Evolutionary conservation across 2,113 vertebrate genomes (phyloP).

Genomic region (Saccopteryx bilineata): DNA sequence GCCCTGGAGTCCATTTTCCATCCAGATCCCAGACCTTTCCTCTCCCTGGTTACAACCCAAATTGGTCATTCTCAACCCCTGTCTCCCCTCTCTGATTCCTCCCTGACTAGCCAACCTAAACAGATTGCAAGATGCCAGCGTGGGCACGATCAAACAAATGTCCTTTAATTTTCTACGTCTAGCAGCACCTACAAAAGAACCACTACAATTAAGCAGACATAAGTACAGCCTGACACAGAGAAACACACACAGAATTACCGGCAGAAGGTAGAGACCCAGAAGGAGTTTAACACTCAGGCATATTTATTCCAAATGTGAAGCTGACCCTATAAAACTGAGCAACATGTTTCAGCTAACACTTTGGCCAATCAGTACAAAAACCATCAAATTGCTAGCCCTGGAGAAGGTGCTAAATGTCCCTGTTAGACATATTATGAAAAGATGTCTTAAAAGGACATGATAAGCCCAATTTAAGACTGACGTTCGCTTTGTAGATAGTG

Average conservation of each 20-base stretch:
- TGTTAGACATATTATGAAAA: neutral
- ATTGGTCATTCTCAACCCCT: neutral
- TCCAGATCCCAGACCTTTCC: neutral
- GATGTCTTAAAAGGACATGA: neutral
- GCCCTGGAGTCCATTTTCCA: neutral
- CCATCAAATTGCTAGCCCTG: neutral
- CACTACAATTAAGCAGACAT: neutral
- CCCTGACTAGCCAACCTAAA: neutral
- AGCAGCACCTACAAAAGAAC: neutral
- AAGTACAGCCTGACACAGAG: neutral
- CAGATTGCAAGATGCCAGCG: neutral
- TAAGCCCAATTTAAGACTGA: neutral
- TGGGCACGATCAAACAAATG: neutral
- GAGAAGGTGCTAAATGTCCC: neutral
- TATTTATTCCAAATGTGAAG: neutral
- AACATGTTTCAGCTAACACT: neutral
- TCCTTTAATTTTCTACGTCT: neutral
- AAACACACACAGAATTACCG: neutral
- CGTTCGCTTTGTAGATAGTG: neutral
- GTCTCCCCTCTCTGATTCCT: neutral
- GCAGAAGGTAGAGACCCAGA: neutral
- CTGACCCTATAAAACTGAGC: neutral
- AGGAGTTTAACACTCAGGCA: neutral
- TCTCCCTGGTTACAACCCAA: neutral
- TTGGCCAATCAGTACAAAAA: neutral